Evolutionary conservation across 2,888 invertebrate species (phyloP), one percentile per base, ranked within the genome.

Genomic region (Erebia aethiops): DNA sequence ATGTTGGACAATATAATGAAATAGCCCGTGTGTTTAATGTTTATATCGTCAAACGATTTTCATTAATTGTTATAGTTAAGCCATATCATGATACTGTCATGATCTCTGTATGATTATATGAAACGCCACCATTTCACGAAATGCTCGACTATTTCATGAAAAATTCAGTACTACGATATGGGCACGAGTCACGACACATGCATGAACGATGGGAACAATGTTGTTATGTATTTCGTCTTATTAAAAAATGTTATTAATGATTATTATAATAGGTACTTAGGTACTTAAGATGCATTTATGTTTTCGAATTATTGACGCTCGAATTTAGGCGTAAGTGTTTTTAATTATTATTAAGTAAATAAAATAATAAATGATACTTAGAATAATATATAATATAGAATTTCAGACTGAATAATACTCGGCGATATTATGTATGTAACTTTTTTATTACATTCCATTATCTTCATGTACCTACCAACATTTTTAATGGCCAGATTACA

Each of bases 371-470:
- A 16, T 16, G 7, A 16, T 52, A 52, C n/a, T 58, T 64, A 21
- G 43, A 73, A 71, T 74, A 69, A 65, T 74, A 70, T 68, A 16
- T 66, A 67, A 54, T 41, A 57, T 66, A 69, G 35, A 64, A 8
- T 13, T 60, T 61, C 60, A 67, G 60, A 60, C 56, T 73, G 68
- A 58, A 62, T 58, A 65, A 70, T 64, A 69, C 67, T 64, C 65
- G 49, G 60, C 43, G 16, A 69, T 63, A 67, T 68, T 63, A 63
- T 52, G 5, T 16, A 41, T 43, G 14, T 41, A 41, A 10, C 60
- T 60, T 10, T 63, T 43, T 61, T 61, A 43, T n/a, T 71, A 69
- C 78, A 80, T 80, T 80, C 77, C 77, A 68, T 69, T 58, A 70
- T 75, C 9, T 21, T 16, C 11, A 41, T 54, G 16, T 16, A 16